Percentiles rank a stretch among this genome's conserved stretches.
Conservation (phyloP, 1,140 invertebrate species). For the Cydia strobilella region DNA sequence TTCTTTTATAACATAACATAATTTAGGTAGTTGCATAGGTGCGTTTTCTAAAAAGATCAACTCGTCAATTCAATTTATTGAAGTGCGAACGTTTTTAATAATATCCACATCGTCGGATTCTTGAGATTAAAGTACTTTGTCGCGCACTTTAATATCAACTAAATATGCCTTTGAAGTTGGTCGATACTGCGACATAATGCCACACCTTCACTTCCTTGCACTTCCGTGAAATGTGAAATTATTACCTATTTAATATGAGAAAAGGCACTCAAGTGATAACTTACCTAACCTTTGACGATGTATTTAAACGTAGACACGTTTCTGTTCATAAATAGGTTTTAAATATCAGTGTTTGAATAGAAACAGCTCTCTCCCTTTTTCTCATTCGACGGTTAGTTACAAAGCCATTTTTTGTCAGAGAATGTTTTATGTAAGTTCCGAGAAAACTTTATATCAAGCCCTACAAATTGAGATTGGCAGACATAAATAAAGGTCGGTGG, state of each 20-base stretch:
- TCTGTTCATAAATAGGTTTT: too few relatives aligned
- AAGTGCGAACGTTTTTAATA: neutral
- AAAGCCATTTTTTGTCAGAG: neutral
- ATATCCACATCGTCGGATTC: neutral
- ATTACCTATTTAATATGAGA: neutral
- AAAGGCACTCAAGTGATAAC: neutral
- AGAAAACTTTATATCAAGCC: neutral
- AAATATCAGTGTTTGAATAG: too few relatives aligned
- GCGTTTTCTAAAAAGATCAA: neutral
- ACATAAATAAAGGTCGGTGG: too few relatives aligned
- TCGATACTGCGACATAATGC: neutral
- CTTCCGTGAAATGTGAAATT: neutral
- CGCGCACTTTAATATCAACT: neutral
- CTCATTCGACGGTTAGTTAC: too few relatives aligned
- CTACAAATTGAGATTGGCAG: too few relatives aligned
- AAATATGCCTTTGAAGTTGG: neutral
- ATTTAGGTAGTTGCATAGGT: neutral
- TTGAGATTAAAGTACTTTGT: conserved; percentile 9
- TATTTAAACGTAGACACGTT: neutral
- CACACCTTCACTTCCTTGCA: neutral
- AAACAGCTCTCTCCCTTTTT: too few relatives aligned
- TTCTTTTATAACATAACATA: neutral
- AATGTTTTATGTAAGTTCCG: neutral
- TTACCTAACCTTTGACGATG: neutral
- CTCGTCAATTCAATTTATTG: neutral